phyloP scores from a whole-genome alignment of 2,888 invertebrate genomes.

The Polylopha cassiicola region DNA sequence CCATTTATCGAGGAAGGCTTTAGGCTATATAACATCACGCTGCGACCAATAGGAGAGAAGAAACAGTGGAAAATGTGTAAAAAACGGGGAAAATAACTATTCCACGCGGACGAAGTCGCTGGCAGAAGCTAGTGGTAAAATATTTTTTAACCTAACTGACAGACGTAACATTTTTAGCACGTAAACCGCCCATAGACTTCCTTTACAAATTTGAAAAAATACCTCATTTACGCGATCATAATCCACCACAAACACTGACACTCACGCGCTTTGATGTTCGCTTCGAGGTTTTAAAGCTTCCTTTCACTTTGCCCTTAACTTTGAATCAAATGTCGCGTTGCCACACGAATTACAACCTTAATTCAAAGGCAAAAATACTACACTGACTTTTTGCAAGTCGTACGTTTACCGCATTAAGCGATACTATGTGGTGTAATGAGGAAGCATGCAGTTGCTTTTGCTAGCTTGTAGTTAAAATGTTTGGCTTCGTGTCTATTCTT shows the following conservation, averaged over 20 bases:
- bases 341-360: conserved; percentile 13
- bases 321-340: conserved; percentile 25
- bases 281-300: conserved; percentile 39
- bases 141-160: too few species aligned
- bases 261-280: conserved; percentile 43
- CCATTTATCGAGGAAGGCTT: too few species aligned
- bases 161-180: too few species aligned
- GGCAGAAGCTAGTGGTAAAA: too few species aligned
- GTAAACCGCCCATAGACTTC: conserved; percentile 3
- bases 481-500: too few species aligned
- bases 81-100: too few species aligned
- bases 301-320: conserved; percentile 42
- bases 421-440: conserved; percentile 39
- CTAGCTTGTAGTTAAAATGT: too few species aligned
- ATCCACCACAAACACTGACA: conserved; percentile 31
- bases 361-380: conserved; percentile 8
- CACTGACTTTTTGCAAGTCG: conserved; percentile 26
- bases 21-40: too few species aligned
- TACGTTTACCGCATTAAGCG: conserved; percentile 30
- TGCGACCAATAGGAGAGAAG: too few species aligned
- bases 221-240: conserved; percentile 30
- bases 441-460: conserved; percentile 28
- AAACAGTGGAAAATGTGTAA: too few species aligned
- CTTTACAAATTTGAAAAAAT: conserved; percentile 7
- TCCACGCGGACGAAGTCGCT: too few species aligned